Percentiles rank a stretch among this genome's conserved stretches.
Conservation (phyloP, 2,888 invertebrate species). For the Coronaproctus castanopsis region DNA sequence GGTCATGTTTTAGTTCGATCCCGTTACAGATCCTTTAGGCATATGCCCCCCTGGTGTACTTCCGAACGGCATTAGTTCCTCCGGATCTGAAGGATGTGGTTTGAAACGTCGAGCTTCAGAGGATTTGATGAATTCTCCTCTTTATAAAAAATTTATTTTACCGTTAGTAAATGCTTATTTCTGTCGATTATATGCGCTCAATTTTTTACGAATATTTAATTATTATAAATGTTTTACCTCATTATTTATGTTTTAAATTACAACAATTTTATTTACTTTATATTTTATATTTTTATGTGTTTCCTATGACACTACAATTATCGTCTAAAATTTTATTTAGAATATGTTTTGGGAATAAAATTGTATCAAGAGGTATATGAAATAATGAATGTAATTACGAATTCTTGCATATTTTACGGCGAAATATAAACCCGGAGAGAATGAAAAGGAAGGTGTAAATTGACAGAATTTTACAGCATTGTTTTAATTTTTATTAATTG, state of each 20-base stretch:
- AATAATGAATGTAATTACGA: too few relatives aligned
- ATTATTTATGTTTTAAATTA: conserved; percentile 1
- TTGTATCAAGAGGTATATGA: too few relatives aligned
- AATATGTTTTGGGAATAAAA: too few relatives aligned
- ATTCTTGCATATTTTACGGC: too few relatives aligned
- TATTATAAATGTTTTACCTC: conserved; percentile 7
- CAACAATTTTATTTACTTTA: not conserved
- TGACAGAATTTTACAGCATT: too few relatives aligned
- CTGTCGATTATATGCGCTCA: not conserved
- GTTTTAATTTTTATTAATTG: too few relatives aligned
- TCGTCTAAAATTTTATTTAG: too few relatives aligned
- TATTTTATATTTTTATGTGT: too few relatives aligned
- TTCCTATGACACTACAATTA: too few relatives aligned
- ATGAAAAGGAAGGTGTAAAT: too few relatives aligned
- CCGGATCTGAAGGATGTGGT: conserved; percentile 22
- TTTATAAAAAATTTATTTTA: conserved; percentile 64
- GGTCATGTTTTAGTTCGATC: conserved; percentile 58
- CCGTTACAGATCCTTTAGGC: conserved; percentile 75
- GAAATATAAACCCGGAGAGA: too few relatives aligned
- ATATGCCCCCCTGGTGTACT: conserved; percentile 37
- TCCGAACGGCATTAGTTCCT: conserved; percentile 18
- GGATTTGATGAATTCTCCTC: conserved; percentile 47
- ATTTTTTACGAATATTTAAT: too few relatives aligned
- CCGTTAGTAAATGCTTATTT: conserved; percentile 31
- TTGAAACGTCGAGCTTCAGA: conserved; percentile 59